A percentile compares a stretch with the other conserved stretches of the same genome.
Conservation (phyloP, 2,113 vertebrate species). For the Cephalopterus ornatus region DNA sequence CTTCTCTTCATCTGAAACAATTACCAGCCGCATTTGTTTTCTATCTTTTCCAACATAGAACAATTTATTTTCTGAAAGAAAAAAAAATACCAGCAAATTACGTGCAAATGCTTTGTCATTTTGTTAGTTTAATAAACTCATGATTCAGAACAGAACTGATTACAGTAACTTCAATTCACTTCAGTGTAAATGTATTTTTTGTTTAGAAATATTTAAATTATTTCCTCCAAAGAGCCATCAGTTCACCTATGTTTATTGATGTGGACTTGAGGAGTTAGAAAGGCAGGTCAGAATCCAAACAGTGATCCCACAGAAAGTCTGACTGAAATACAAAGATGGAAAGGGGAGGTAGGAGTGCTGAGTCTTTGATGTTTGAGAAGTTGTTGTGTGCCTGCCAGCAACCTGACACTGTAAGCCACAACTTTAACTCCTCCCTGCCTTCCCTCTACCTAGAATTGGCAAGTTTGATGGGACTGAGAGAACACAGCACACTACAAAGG, state of each 20-base stretch:
- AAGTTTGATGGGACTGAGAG: background rate
- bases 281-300: background rate
- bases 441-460: background rate
- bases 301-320: background rate
- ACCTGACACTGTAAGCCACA: accelerated
- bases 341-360: background rate
- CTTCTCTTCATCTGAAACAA: slow-evolving; percentile 78
- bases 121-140: background rate
- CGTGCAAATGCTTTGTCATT: background rate
- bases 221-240: background rate
- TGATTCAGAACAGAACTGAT: background rate
- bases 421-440: background rate
- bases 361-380: background rate
- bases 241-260: background rate
- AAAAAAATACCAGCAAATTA: slow-evolving; percentile 17
- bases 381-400: background rate
- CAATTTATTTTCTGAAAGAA: slow-evolving; percentile 75
- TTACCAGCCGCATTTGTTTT: slow-evolving; percentile 75
- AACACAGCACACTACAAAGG: background rate
- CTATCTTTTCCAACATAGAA: slow-evolving; percentile 78
- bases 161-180: background rate
- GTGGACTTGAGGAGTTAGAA: background rate
- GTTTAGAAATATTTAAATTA: background rate
- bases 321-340: background rate
- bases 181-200: background rate